Percentiles rank a stretch among this genome's conserved stretches.
phyloP scores from a whole-genome alignment of 2,113 vertebrate species.

The Acanthochromis polyacanthus region DNA sequence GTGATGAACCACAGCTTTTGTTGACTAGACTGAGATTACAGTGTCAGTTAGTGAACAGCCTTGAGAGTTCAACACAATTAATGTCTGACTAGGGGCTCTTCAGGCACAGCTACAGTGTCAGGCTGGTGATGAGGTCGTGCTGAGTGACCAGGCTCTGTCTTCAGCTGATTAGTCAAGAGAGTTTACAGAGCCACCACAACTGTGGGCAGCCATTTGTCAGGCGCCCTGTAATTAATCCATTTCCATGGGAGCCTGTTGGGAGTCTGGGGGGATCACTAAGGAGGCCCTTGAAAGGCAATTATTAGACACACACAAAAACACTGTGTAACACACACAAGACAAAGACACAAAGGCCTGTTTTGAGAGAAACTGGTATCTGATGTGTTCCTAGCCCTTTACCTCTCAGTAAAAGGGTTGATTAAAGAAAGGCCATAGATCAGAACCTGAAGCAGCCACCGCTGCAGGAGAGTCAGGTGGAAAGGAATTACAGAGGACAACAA shows the following conservation, averaged over 20 bases:
- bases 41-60: constrained; percentile 38
- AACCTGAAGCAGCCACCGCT: constrained; percentile 18
- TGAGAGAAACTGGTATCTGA: constrained; percentile 50
- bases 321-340: constrained; percentile 41
- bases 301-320: constrained; percentile 60
- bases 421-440: constrained; percentile 64
- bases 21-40: constrained; percentile 55
- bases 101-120: constrained; percentile 65
- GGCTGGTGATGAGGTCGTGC: constrained; percentile 65
- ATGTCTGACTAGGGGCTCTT: constrained; percentile 65
- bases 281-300: constrained; percentile 65
- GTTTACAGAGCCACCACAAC: constrained; percentile 70
- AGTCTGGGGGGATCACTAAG: constrained; percentile 56
- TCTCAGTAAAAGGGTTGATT: constrained; percentile 67
- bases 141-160: constrained; percentile 72
- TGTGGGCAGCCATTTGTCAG: constrained; percentile 68
- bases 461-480: constrained; percentile 22
- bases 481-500: constrained; percentile 59
- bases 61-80: constrained; percentile 62
- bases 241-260: constrained; percentile 65
- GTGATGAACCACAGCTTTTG: constrained; percentile 40
- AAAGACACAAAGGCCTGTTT: constrained; percentile 35
- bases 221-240: constrained; percentile 77
- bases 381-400: constrained; percentile 46
- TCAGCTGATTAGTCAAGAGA: constrained; percentile 75